phyloP scores from a whole-genome alignment of 2,888 invertebrate genomes.

The Sphecodes monilicornis region DNA sequence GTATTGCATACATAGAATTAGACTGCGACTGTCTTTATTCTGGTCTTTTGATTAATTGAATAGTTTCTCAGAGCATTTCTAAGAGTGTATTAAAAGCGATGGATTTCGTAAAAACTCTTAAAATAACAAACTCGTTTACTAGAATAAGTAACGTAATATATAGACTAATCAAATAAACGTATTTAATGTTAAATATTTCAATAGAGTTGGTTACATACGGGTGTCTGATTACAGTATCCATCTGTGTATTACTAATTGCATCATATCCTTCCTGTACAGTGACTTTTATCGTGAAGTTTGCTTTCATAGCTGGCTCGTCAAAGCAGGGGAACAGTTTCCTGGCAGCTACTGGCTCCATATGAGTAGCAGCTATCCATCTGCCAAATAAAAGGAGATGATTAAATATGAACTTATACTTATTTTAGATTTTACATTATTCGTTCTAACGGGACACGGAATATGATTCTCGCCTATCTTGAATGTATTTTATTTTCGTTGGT shows the following conservation, averaged over 20 bases:
- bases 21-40: too few species aligned
- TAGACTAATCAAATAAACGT: not conserved
- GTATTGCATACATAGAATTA: too few species aligned
- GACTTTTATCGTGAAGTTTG: slow-evolving; percentile 86
- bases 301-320: slow-evolving; percentile 90
- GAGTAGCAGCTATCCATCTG: slow-evolving; percentile 89
- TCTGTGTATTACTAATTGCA: slow-evolving; percentile 76
- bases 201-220: slow-evolving; percentile 56
- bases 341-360: slow-evolving; percentile 90
- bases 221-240: slow-evolving; percentile 66
- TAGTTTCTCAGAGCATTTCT: too few species aligned
- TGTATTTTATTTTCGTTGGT: too few species aligned
- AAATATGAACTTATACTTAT: not conserved
- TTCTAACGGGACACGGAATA: not conserved
- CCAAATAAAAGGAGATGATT: not conserved
- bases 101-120: too few species aligned
- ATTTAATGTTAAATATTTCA: not conserved
- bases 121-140: too few species aligned
- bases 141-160: too few species aligned
- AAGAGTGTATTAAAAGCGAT: too few species aligned
- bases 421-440: not conserved
- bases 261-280: slow-evolving; percentile 78
- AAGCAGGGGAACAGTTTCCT: slow-evolving; percentile 90
- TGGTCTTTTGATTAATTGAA: too few species aligned
- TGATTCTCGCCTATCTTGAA: too few species aligned